Percentiles rank a stretch among this genome's conserved stretches.
Evolutionary conservation across 2,888 invertebrate genomes (phyloP).

Genomic region (Pyrrhosoma nymphula): DNA sequence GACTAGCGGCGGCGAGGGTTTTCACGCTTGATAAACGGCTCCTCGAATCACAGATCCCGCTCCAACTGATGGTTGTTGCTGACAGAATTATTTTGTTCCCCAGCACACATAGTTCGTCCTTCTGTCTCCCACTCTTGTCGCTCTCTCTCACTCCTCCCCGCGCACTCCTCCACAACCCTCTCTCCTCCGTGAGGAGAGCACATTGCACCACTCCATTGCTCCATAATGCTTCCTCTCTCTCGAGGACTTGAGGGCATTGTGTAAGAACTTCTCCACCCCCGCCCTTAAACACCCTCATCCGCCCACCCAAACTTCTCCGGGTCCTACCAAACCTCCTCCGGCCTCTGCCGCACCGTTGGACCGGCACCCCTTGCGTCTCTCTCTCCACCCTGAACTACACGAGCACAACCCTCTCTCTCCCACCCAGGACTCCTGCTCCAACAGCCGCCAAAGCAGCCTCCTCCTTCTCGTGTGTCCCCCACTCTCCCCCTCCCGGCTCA

Average conservation of each 20-base stretch:
- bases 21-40: constrained; percentile 40
- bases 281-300: neutral
- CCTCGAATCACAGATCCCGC: constrained; percentile 27
- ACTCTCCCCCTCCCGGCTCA: neutral
- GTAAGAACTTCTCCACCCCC: constrained; percentile 44
- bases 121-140: neutral
- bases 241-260: neutral
- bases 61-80: constrained; percentile 61
- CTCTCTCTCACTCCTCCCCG: neutral
- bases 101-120: neutral
- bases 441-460: too few species aligned
- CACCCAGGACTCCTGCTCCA: neutral
- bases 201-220: constrained; percentile 67
- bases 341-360: neutral
- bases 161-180: neutral
- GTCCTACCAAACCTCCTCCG: neutral
- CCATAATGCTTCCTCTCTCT: constrained; percentile 34
- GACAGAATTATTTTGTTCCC: constrained; percentile 54
- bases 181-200: constrained; percentile 2
- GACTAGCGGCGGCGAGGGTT: constrained; percentile 30
- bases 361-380: neutral
- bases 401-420: neutral
- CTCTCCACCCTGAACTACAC: neutral
- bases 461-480: neutral
- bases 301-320: constrained; percentile 25